Base-by-base conservation (phyloP, 2,797 vertebrate species). In the Crypturellus tataupa region DNA sequence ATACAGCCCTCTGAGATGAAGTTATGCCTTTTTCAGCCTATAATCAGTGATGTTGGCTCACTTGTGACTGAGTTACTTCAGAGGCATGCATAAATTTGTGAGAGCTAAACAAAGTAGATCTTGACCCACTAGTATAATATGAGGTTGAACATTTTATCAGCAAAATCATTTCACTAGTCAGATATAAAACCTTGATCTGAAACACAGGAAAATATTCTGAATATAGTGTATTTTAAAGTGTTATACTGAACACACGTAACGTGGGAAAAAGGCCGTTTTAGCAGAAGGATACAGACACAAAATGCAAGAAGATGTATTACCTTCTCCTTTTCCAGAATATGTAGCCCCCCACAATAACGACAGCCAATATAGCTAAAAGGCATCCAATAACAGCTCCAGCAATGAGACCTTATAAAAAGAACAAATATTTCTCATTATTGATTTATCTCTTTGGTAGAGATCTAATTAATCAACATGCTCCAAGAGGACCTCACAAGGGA, bases 241-340 rank as follows among this genome's bases (percentile, higher is more conserved):
- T 35, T 3, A 6, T 21, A 12, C 58, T 10, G 58, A 17, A 29
- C 9, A 2, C 1, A 3, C 6, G 20, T 42, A n/a, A 60, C 81
- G 35, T 20, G 88, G n/a, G 46, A n/a, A 56, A 79, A 21, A 49
- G 33, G 5, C 3, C 18, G 44, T 47, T 85, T 35, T 13, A 85
- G 11, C 25, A 21, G 13, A 64, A 76, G 70, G 12, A 64, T 39
- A 58, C 10, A 7, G 1, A 81, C 70, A 23, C 23, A 19, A 58
- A 89, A 86, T 29, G 20, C 59, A 70, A 4, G 59, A 87, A 70
- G 25, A 75, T 15, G 2, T 8, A 9, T 97, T 97, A 98, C 98
- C 98, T 98, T 97, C 97, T 97, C 92, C 94, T 98, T 62, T 91
- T 97, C 98, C 98, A 98, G 96, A 98, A 97, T 89, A 98, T 95